Evolutionary conservation across 1,140 invertebrate species (phyloP), one percentile per base, ranked within the genome.

Genomic region (Zaprionus inermis): DNA sequence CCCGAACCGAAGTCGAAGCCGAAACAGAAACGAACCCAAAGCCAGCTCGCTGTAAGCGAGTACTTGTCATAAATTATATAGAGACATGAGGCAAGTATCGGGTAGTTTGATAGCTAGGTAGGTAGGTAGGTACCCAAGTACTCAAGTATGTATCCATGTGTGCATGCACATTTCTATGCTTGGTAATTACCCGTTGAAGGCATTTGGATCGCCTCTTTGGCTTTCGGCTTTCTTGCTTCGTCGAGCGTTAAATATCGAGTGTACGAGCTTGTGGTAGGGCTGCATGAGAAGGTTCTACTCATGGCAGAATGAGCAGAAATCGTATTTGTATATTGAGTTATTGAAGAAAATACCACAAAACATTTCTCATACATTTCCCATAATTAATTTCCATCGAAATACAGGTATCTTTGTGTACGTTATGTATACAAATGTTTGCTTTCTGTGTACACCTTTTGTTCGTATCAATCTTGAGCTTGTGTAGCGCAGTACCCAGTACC

Each of bases 51-150:
- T 79, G 63, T 73, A 80, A 71, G 65, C 72, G 66, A 78, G 77
- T 73, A 80, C 81, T 80, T 84, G 81, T 85, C 82, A 85, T 85
- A 85, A 85, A 85, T 85, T 78, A 78, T 76, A 81, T 76, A 61
- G 57, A 58, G 76, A 72, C 67, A 75, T 49, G 44, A 46, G 54
- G 57, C 34, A 63, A 51, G 65, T 67, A 22, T 52, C 36, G 18
- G 52, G 6, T 28, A 28, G 24, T 28, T 28, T 28, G 24, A 12
- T 51, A 56, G 52, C 24, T 54, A 65, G 63, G 10, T 44, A 56
- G 28, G 28, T 22, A 60, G 44, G n/a, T 65, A 67, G 34, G 7
- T 41, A 61, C 11, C 0, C 14, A 30, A 11, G 20, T 68, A 20
- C 36, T 16, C 36, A 41, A 16, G 28, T 20, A 30, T 52, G 20